Conservation (phyloP, 2,888 invertebrate genomes). For the Melinaea marsaeus region DNA sequence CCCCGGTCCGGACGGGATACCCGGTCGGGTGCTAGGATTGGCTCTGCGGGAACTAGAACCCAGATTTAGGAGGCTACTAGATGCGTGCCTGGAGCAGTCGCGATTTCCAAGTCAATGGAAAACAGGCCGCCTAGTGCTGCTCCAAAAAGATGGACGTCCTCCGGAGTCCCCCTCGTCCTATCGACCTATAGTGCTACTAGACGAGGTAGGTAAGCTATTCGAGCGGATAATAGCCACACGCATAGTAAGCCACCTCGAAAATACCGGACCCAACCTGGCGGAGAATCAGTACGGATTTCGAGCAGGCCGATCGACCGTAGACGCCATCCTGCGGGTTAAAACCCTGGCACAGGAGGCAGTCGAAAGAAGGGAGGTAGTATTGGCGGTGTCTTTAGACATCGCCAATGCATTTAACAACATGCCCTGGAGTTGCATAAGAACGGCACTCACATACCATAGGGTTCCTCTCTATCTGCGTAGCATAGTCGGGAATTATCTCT, state of each 20-base stretch:
- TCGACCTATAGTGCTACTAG: too few relatives aligned
- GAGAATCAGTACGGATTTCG: not conserved
- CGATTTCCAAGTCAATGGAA: too few relatives aligned
- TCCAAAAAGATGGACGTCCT: too few relatives aligned
- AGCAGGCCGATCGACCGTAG: constrained; percentile 19
- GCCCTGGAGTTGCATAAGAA: constrained; percentile 31
- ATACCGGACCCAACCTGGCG: constrained; percentile 19
- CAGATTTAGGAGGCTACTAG: too few relatives aligned
- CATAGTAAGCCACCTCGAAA: constrained; percentile 15
- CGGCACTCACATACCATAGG: constrained; percentile 29
- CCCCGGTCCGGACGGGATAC: too few relatives aligned
- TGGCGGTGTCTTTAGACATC: constrained; percentile 33
- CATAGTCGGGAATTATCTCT: too few relatives aligned
- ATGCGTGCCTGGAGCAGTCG: too few relatives aligned
- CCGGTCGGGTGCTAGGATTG: too few relatives aligned
- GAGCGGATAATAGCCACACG: constrained; percentile 27
- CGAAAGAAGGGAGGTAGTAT: constrained; percentile 21
- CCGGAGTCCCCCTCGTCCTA: too few relatives aligned
- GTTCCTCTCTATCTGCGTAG: constrained; percentile 27
- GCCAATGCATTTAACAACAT: constrained; percentile 35
- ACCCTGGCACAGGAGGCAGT: constrained; percentile 13
- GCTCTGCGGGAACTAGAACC: too few relatives aligned
- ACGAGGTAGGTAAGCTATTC: too few relatives aligned
- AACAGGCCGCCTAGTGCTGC: too few relatives aligned
- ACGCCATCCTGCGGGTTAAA: constrained; percentile 19